Conservation (phyloP, 1,140 invertebrate species). For the Apis laboriosa region DNA sequence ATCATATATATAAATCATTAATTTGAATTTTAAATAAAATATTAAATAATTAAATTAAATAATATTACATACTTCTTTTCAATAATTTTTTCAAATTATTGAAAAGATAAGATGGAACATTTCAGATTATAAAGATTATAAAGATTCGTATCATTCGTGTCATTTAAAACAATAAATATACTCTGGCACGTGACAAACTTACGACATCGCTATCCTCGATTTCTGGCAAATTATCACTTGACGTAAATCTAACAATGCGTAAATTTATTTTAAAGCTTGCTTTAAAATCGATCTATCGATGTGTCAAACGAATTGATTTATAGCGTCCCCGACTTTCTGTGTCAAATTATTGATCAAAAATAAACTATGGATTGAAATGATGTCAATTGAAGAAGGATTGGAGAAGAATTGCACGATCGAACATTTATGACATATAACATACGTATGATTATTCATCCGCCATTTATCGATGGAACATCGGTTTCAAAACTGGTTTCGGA, state of each 20-base stretch:
- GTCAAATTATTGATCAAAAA: background rate
- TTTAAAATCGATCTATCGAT: conserved; percentile 33
- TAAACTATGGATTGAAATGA: background rate
- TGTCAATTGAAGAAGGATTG: conserved; percentile 1
- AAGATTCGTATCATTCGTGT: background rate
- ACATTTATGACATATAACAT: too few relatives aligned
- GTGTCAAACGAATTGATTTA: conserved; percentile 26
- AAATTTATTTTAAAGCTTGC: conserved; percentile 24
- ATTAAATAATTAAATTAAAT: too few relatives aligned
- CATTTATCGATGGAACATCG: background rate
- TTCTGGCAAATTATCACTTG: conserved; percentile 13
- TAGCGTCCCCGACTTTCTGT: background rate
- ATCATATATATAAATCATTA: too few relatives aligned
- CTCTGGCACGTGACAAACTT: background rate
- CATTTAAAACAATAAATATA: conserved; percentile 1
- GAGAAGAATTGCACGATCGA: background rate
- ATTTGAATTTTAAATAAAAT: too few relatives aligned
- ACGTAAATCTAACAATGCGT: conserved; percentile 3
- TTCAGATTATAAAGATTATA: background rate
- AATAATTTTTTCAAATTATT: background rate
- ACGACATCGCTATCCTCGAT: background rate
- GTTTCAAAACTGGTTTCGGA: background rate
- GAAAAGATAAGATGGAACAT: background rate
- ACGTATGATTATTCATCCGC: background rate
- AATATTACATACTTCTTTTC: background rate